Conservation (phyloP, 2,888 invertebrate genomes). For the Trachelus iudaicus region DNA sequence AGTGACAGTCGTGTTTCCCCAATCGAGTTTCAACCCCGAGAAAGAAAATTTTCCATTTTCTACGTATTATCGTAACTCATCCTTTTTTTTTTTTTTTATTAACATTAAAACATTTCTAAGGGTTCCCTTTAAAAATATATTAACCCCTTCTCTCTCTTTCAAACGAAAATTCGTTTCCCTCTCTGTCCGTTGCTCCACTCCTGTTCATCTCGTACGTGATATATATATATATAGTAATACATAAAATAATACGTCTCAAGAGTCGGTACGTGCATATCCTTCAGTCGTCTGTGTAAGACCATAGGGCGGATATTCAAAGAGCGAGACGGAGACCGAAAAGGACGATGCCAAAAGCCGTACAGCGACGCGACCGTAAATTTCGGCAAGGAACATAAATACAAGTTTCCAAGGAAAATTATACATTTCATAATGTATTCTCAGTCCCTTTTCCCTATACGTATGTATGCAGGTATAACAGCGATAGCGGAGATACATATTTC, state of each 20-base stretch:
- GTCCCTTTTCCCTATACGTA: neutral
- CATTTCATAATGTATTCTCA: conserved; percentile 41
- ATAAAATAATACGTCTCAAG: neutral
- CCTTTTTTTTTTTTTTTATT: too few relatives aligned
- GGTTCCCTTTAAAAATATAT: too few relatives aligned
- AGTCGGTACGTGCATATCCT: neutral
- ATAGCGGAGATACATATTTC: neutral
- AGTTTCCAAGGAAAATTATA: conserved; percentile 38
- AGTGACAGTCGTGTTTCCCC: too few relatives aligned
- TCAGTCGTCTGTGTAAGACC: neutral
- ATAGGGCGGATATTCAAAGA: neutral
- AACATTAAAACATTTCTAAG: too few relatives aligned
- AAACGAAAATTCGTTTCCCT: too few relatives aligned
- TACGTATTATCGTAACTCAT: too few relatives aligned
- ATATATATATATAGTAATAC: too few relatives aligned
- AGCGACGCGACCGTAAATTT: neutral
- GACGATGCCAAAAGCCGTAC: neutral
- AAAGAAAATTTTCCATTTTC: too few relatives aligned
- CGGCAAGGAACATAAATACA: neutral
- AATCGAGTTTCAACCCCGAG: too few relatives aligned
- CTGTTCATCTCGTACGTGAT: too few relatives aligned
- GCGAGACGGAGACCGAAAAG: neutral
- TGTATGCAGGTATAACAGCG: neutral
- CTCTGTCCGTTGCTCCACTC: too few relatives aligned
- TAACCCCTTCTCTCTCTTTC: too few relatives aligned